A percentile compares a stretch with the other conserved stretches of the same genome.
These are phyloP conservation scores for Sinosuthora webbiana DNA, from an alignment of 2,113 vertebrate species.

Conservation along the genomic window DNA sequence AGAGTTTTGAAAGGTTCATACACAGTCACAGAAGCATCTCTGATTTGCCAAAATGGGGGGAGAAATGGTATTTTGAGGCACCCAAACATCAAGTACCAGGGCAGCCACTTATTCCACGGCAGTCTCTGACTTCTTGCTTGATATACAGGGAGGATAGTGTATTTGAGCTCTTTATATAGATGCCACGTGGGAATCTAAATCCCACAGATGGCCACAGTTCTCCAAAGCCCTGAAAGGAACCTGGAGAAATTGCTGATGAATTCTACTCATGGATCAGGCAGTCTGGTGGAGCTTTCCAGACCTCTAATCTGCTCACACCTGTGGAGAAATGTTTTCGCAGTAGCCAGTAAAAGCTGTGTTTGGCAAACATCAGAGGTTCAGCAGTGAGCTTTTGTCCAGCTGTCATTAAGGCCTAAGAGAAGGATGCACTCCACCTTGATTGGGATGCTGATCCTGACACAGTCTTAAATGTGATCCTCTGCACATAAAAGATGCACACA, in stretches of 20 bases:
- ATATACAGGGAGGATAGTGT: neutral
- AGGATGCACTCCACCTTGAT: neutral
- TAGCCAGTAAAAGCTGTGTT: neutral
- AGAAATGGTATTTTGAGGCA: neutral
- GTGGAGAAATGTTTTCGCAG: neutral
- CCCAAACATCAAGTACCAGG: neutral
- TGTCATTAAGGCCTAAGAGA: neutral
- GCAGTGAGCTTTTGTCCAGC: neutral
- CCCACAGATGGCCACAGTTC: no score
- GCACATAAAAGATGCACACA: neutral
- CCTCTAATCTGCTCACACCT: neutral
- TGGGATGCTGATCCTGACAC: neutral
- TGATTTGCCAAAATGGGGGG: neutral
- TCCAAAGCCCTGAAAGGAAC: neutral
- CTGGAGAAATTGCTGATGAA: neutral
- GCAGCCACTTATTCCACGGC: rapidly evolving
- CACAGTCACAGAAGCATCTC: neutral
- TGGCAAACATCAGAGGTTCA: neutral
- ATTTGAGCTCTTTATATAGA: neutral
- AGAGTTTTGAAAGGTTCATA: neutral
- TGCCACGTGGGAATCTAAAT: neutral
- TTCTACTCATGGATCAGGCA: neutral
- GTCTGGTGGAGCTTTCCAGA: neutral
- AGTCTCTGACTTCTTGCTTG: neutral
- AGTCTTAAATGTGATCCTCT: neutral